Evolutionary conservation across 2,888 invertebrate genomes (phyloP).

Genomic region (Resseliella maxima): DNA sequence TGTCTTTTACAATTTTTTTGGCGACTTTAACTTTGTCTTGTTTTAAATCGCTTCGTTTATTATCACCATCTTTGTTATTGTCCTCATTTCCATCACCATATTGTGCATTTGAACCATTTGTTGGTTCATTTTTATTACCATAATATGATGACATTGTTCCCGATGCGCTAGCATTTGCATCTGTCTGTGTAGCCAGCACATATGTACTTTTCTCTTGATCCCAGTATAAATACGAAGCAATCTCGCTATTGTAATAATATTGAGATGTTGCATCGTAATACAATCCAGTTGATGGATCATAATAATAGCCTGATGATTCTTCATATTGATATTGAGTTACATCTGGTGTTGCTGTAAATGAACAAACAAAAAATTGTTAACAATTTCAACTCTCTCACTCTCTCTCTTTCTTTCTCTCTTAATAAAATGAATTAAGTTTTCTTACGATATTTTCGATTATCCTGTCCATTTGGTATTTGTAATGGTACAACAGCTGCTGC

Average conservation of each 20-base stretch:
- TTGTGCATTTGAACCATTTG: slow-evolving; percentile 58
- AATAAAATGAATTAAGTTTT: slow-evolving; percentile 59
- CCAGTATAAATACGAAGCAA: slow-evolving; percentile 95
- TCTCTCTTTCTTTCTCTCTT: too few relatives aligned
- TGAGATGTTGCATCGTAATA: slow-evolving; percentile 97
- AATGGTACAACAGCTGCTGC: too few relatives aligned
- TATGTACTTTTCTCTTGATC: slow-evolving; percentile 80
- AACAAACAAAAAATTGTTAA: too few relatives aligned
- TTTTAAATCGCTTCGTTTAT: slow-evolving; percentile 76
- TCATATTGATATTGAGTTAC: slow-evolving; percentile 93
- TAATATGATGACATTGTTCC: slow-evolving; percentile 61
- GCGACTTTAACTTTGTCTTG: slow-evolving; percentile 97
- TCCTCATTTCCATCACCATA: slow-evolving; percentile 65
- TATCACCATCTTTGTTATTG: slow-evolving; percentile 68
- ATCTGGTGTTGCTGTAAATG: slow-evolving; percentile 77
- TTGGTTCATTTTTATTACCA: slow-evolving; percentile 56
- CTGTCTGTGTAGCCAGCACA: slow-evolving; percentile 68
- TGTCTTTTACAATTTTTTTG: slow-evolving; percentile 94
- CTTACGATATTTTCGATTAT: slow-evolving; percentile 75
- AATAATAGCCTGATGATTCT: slow-evolving; percentile 94
- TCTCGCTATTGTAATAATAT: slow-evolving; percentile 95
- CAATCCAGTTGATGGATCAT: slow-evolving; percentile 90
- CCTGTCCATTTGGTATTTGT: slow-evolving; percentile 73
- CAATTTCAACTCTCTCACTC: too few relatives aligned
- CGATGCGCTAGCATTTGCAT: slow-evolving; percentile 64